These are phyloP conservation scores for Parnassius orleans DNA, from an alignment of 2,888 invertebrate genomes.

Conservation along the genomic window DNA sequence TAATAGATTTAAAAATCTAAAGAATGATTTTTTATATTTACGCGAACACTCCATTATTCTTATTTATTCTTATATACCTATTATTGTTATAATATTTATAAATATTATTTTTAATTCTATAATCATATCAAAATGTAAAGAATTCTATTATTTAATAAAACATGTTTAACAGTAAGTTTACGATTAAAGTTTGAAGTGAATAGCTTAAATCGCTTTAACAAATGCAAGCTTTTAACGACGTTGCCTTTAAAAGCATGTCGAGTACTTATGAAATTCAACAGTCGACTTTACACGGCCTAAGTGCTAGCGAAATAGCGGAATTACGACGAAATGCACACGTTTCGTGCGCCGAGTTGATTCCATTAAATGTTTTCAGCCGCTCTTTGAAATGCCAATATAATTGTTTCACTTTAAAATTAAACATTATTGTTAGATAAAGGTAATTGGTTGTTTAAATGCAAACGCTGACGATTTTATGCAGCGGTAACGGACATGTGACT, in stretches of 20 bases:
- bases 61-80: too few species aligned
- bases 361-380: background rate
- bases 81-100: too few species aligned
- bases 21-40: too few species aligned
- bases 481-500: too few species aligned
- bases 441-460: background rate
- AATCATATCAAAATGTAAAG: too few species aligned
- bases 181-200: background rate
- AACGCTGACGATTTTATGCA: background rate
- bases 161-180: background rate
- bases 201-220: slow-evolving; percentile 3
- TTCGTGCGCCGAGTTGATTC: slow-evolving; percentile 8
- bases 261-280: slow-evolving; percentile 15
- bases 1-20: too few species aligned
- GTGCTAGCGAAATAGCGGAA: slow-evolving; percentile 6
- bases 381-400: background rate
- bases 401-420: background rate
- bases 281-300: slow-evolving; percentile 14
- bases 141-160: too few species aligned
- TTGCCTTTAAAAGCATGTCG: slow-evolving; percentile 11
- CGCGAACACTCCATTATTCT: too few species aligned
- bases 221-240: slow-evolving; percentile 11
- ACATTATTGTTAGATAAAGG: background rate
- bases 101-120: too few species aligned
- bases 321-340: slow-evolving; percentile 7